These are phyloP conservation scores for Sphaerophoria rueppellii DNA, from an alignment of 2,888 invertebrate species.

Conservation along the genomic window DNA sequence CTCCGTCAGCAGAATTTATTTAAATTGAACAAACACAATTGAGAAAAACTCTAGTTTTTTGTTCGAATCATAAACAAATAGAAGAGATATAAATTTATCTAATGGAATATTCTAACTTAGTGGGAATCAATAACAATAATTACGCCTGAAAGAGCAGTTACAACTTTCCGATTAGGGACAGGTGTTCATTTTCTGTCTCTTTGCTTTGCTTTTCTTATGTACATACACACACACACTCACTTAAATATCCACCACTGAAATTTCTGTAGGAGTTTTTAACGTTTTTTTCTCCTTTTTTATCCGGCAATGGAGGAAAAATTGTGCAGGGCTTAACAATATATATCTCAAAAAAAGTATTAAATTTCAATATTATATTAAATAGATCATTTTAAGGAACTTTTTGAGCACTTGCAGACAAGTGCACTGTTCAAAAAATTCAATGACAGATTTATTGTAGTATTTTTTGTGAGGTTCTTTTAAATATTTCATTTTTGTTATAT, in stretches of 20 bases:
- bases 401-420: too few relatives aligned
- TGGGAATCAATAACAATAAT: background rate
- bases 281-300: slow-evolving; percentile 23
- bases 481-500: too few relatives aligned
- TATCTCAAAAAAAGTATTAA: slow-evolving; percentile 15
- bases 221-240: slow-evolving; percentile 10
- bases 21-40: background rate
- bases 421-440: too few relatives aligned
- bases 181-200: slow-evolving; percentile 67
- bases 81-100: background rate
- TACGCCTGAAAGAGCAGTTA: slow-evolving; percentile 57
- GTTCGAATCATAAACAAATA: background rate
- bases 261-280: slow-evolving; percentile 36
- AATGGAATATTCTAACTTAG: fast-evolving
- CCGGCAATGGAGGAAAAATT: slow-evolving; percentile 17
- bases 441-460: too few relatives aligned
- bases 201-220: slow-evolving; percentile 50
- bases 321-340: slow-evolving; percentile 1
- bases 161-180: slow-evolving; percentile 70
- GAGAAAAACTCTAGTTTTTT: background rate
- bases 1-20: slow-evolving; percentile 22
- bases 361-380: slow-evolving; percentile 12
- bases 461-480: too few relatives aligned
- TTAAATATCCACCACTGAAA: background rate
- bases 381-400: too few relatives aligned